These are phyloP conservation scores for Gila orcuttii DNA, from an alignment of 2,113 vertebrate species.

Conservation along the genomic window DNA sequence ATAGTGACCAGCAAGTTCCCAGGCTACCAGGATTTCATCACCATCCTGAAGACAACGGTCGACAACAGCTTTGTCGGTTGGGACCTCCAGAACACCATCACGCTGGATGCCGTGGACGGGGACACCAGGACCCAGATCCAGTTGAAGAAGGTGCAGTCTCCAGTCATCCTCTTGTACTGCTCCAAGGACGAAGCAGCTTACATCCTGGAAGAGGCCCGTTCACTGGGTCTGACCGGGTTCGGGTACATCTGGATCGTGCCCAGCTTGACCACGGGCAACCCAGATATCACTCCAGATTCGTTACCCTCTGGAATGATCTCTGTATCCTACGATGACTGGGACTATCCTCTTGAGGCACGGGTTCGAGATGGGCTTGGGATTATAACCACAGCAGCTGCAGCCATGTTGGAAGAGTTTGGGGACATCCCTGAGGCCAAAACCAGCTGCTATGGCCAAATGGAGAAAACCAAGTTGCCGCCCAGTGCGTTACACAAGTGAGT, in stretches of 20 bases:
- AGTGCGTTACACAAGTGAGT: constrained; percentile 94
- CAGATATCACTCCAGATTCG: constrained; percentile 86
- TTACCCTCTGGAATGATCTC: constrained; percentile 96
- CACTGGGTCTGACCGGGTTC: constrained; percentile 92
- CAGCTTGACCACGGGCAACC: constrained; percentile 89
- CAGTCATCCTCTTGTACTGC: constrained; percentile 93
- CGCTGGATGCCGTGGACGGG: constrained; percentile 88
- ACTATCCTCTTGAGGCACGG: constrained; percentile 90
- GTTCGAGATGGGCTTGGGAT: constrained; percentile 92
- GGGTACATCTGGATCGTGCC: constrained; percentile 98
- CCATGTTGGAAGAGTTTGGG: constrained; percentile 92
- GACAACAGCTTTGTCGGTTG: constrained; percentile 99
- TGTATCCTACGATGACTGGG: constrained; percentile 95
- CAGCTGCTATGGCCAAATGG: constrained; percentile 88
- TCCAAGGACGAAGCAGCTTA: constrained; percentile 93
- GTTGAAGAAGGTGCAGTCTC: constrained; percentile 96
- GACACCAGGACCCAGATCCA: constrained; percentile 91
- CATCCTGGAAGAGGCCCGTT: constrained; percentile 93
- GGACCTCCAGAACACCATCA: constrained; percentile 94
- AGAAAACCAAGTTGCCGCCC: constrained; percentile 84
- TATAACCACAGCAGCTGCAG: constrained; percentile 89
- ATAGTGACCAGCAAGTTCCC: constrained; percentile 96
- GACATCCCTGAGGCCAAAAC: constrained; percentile 92
- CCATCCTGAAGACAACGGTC: constrained; percentile 91
- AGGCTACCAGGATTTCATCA: constrained; percentile 96